Evolutionary conservation across 2,888 invertebrate genomes (phyloP), one percentile per base, ranked within the genome.

Genomic region (Gymnoscelis rufifasciata): DNA sequence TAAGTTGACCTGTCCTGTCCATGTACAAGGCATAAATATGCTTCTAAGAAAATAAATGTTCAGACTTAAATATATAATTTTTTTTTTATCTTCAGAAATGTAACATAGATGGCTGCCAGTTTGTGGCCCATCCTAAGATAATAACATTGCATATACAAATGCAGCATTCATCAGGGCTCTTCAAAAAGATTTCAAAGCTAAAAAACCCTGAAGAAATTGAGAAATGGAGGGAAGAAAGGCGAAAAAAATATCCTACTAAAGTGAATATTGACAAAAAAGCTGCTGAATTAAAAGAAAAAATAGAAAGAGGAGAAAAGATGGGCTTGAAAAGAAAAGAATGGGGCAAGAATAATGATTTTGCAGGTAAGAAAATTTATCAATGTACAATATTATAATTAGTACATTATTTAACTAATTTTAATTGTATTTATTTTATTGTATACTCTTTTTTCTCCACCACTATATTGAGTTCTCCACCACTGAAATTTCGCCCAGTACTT

Each of bases 131-230:
- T 71, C 91, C 93, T 2, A 92, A 92, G 72, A 89, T 96, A 1
- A 91, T 97, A 8, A 92, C 93, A 50, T 92, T 92, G 59, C 97
- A 97, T 69, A 91, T 95, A 57, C 90, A 91, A 71, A 92, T 94
- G 89, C 95, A 96, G 79, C 97, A 97, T 77, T 89, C 90, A 4
- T 92, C 93, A n/a, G 97, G 96, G 0, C 77, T 97, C 11, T 97
- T 93, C 65, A 91, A 93, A 41, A 93, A 92, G 75, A 93, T 97
- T 51, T 91, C 92, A 57, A 92, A 93, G 57, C 66, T 94, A 4
- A 91, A 93, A 52, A 93, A 94, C 3, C 93, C 94, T 0, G 95
- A 96, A 71, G 96, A 96, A 56, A 93, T 97, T 47, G 84, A 91
- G 24, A 94, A 93, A 72, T 98, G 97, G 97, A 90, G 92, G 55